Conservation (phyloP, 92 coral and sea anemone species). For the Siderastrea siderea region DNA sequence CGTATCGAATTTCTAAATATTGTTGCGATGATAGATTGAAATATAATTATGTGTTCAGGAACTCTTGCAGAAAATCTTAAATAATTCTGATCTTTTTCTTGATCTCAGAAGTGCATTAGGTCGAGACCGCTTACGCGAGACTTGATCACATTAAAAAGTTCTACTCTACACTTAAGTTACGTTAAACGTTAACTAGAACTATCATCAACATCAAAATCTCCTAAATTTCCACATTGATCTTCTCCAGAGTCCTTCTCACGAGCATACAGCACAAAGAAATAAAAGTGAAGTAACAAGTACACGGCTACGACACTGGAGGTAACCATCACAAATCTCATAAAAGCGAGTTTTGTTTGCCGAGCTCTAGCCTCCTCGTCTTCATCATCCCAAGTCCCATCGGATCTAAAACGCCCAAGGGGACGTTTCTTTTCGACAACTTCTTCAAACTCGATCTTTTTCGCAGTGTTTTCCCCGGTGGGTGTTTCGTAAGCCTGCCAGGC, state of each 20-base stretch:
- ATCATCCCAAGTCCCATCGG: constrained; percentile 87
- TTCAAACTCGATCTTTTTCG: constrained; percentile 70
- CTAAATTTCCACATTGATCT: neutral
- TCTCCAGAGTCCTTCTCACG: neutral
- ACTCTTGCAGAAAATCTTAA: too few species aligned
- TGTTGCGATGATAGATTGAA: too few species aligned
- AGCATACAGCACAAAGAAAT: constrained; percentile 17
- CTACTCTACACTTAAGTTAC: too few species aligned
- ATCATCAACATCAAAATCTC: neutral
- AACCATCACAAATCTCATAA: constrained; percentile 15
- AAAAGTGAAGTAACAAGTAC: constrained; percentile 20
- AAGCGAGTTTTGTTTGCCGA: neutral
- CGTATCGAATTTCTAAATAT: too few species aligned
- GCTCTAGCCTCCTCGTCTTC: constrained; percentile 81
- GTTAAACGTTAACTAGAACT: neutral
- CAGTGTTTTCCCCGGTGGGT: constrained; percentile 28
- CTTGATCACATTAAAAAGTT: too few species aligned
- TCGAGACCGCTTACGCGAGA: too few species aligned
- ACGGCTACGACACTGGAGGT: constrained; percentile 8
- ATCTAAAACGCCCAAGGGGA: constrained; percentile 66
- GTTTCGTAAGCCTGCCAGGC: constrained; percentile 54
- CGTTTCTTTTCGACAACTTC: constrained; percentile 69
- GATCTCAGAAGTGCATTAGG: too few species aligned
- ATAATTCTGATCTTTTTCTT: too few species aligned
- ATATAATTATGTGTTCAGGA: too few species aligned